Conservation (phyloP, 2,113 vertebrate species). For the Onychostoma macrolepis region DNA sequence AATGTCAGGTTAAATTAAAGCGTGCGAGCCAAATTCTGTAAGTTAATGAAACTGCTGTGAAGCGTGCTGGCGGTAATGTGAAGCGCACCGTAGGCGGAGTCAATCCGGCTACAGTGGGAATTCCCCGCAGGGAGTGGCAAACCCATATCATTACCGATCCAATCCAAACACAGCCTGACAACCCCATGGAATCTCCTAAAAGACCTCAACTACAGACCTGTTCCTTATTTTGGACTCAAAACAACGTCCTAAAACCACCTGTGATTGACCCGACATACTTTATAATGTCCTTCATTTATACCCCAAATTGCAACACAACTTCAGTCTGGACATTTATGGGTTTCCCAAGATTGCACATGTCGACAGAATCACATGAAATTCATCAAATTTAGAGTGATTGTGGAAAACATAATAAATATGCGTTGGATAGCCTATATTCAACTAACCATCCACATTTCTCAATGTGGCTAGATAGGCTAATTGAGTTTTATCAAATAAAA, state of each 20-base stretch:
- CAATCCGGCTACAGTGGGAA: not conserved
- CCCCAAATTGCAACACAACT: not conserved
- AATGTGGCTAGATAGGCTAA: not conserved
- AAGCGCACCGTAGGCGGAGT: not conserved
- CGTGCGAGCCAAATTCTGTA: not conserved
- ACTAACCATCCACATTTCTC: too few relatives aligned
- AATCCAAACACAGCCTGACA: not conserved
- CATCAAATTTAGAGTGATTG: too few relatives aligned
- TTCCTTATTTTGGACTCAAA: not conserved
- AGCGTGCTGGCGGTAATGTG: not conserved
- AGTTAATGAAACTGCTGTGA: not conserved
- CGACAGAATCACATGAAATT: not conserved
- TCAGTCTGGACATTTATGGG: not conserved
- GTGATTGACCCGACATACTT: not conserved
- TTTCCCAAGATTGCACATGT: not conserved
- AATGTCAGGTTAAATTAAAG: not conserved
- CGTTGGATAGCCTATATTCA: too few relatives aligned
- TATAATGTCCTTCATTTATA: not conserved
- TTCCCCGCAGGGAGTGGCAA: slow-evolving; percentile 34
- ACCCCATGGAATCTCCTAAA: slow-evolving; percentile 12
- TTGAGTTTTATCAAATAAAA: not conserved
- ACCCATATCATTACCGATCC: not conserved
- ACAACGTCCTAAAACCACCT: not conserved
- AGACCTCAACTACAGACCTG: not conserved
- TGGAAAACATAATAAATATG: too few relatives aligned